phyloP scores from a whole-genome alignment of 2,888 invertebrate species.

The Palloptera scutellata region DNA sequence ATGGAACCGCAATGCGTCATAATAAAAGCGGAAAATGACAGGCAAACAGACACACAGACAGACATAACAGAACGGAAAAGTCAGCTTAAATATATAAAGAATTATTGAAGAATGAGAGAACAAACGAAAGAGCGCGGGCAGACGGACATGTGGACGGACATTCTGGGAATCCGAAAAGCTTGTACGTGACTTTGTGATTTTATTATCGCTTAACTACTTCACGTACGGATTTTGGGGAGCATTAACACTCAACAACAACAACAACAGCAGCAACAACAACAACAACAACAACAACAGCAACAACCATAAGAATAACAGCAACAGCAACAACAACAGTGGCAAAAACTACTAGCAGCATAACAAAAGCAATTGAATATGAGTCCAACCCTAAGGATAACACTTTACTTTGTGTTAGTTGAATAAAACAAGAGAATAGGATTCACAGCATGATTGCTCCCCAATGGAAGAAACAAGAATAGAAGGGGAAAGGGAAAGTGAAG shows the following conservation, averaged over 20 bases:
- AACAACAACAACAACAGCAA: slow-evolving; percentile 9
- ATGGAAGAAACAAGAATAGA: slow-evolving; percentile 26
- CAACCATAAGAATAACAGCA: slow-evolving; percentile 8
- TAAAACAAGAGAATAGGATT: slow-evolving; percentile 47
- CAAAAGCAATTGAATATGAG: slow-evolving; percentile 13
- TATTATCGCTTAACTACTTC: slow-evolving; percentile 53
- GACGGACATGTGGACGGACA: slow-evolving; percentile 14
- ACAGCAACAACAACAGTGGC: slow-evolving; percentile 2
- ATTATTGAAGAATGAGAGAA: no score
- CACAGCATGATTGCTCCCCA: slow-evolving; percentile 49
- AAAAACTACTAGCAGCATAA: slow-evolving; percentile 2
- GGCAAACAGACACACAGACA: slow-evolving; percentile 3
- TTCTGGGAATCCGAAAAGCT: slow-evolving; percentile 38
- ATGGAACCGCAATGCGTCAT: slow-evolving; percentile 22
- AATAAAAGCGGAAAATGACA: slow-evolving; percentile 10
- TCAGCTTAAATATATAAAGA: slow-evolving; percentile 10
- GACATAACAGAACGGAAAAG: slow-evolving; percentile 1
- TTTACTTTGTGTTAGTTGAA: slow-evolving; percentile 39
- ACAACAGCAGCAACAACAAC: slow-evolving; percentile 23
- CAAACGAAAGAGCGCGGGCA: no score
- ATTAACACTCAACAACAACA: slow-evolving; percentile 39
- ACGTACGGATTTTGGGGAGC: slow-evolving; percentile 41
- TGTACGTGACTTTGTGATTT: slow-evolving; percentile 59
- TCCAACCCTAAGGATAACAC: slow-evolving; percentile 30
- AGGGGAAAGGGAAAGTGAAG: background rate